A percentile compares a stretch with the other conserved stretches of the same genome.
phyloP scores from a whole-genome alignment of 2,797 vertebrate species.

The Acipenser transmontanus region DNA sequence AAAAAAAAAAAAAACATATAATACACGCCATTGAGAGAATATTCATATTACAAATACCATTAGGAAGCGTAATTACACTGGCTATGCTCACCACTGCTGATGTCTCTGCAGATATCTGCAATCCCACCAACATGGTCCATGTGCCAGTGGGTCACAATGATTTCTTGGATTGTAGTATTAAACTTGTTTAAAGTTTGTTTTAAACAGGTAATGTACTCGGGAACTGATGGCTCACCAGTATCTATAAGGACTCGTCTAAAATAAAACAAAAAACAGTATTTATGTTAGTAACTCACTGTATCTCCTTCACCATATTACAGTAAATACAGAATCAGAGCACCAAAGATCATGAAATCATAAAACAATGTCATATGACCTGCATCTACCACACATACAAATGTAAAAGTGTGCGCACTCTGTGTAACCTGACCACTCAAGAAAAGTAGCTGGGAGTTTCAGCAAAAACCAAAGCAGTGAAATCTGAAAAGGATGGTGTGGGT shows the following conservation, averaged over 20 bases:
- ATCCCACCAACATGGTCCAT: slow-evolving; percentile 85
- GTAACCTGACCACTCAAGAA: too few relatives aligned
- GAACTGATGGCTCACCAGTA: slow-evolving; percentile 70
- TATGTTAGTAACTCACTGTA: too few relatives aligned
- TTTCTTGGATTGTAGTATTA: slow-evolving; percentile 78
- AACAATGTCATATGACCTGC: too few relatives aligned
- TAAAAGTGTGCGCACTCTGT: too few relatives aligned
- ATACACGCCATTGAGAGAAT: not conserved
- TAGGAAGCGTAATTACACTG: not conserved
- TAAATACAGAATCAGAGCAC: too few relatives aligned
- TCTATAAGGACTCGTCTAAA: slow-evolving; percentile 87
- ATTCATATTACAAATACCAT: not conserved
- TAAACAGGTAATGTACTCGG: slow-evolving; percentile 82
- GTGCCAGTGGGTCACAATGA: slow-evolving; percentile 93
- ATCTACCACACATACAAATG: too few relatives aligned
- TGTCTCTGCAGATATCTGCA: slow-evolving; percentile 69
- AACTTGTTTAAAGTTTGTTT: slow-evolving; percentile 71
- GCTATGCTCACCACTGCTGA: slow-evolving; percentile 52
- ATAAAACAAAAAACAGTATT: not conserved
- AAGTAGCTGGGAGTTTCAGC: too few relatives aligned
- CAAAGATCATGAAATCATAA: too few relatives aligned
- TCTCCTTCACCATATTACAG: too few relatives aligned
- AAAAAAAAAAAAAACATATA: not conserved
- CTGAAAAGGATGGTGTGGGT: too few relatives aligned
- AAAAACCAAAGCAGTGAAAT: too few relatives aligned